A percentile compares a stretch with the other conserved stretches of the same genome.
phyloP scores from a whole-genome alignment of 1,140 invertebrate species.

The Gryllus bimaculatus region DNA sequence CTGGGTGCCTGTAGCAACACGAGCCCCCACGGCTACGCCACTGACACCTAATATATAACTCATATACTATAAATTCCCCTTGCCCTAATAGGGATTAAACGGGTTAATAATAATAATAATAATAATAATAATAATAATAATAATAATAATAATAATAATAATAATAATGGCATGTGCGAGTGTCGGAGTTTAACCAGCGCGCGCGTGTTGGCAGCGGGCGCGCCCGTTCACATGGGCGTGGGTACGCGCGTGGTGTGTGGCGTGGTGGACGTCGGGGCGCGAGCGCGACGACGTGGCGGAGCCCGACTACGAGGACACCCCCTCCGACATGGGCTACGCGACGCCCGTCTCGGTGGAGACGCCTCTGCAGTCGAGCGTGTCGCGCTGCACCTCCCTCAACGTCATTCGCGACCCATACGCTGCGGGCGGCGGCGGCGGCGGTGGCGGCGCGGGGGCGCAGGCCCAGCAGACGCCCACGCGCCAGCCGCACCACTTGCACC shows the following conservation, averaged over 20 bases:
- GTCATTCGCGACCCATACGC: constrained; percentile 63
- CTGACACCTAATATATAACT: too few relatives aligned
- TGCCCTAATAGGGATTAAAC: too few relatives aligned
- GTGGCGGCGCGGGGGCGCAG: constrained; percentile 21
- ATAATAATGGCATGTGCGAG: too few relatives aligned
- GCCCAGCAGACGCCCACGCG: constrained; percentile 27
- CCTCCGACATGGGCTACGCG: constrained; percentile 60
- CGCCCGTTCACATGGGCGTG: constrained; percentile 46
- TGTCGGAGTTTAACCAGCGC: too few relatives aligned
- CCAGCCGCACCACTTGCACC: constrained; percentile 24
- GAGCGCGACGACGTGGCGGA: constrained; percentile 59
- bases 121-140: too few relatives aligned
- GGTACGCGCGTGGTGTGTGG: constrained; percentile 67
- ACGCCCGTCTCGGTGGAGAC: constrained; percentile 80
- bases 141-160: too few relatives aligned
- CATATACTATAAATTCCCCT: too few relatives aligned
- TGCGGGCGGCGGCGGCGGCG: constrained; percentile 24
- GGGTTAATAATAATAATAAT: too few relatives aligned
- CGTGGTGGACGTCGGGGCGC: constrained; percentile 75
- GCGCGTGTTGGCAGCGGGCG: constrained; percentile 32
- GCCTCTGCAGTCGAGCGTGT: constrained; percentile 67
- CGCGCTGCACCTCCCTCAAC: constrained; percentile 72
- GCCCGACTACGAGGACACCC: constrained; percentile 51
- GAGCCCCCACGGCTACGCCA: too few relatives aligned
- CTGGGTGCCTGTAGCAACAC: too few relatives aligned